phyloP scores from a whole-genome alignment of 2,888 invertebrate genomes.

The Torymus tubicola region DNA sequence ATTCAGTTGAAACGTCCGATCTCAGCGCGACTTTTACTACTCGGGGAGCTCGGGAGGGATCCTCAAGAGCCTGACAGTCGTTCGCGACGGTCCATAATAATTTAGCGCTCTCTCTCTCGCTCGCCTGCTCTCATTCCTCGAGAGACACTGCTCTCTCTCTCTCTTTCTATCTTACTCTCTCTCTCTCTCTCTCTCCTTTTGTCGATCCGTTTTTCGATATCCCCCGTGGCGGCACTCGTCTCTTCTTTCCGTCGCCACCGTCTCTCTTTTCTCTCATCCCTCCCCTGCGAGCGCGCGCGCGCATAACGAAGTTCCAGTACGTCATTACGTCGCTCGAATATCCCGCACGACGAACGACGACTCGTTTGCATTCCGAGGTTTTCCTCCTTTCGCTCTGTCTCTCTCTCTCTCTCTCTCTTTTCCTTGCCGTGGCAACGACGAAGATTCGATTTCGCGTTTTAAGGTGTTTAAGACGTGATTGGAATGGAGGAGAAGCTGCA shows the following conservation, averaged over 20 bases:
- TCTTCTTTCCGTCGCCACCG: not conserved
- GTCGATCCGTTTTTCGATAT: slow-evolving; percentile 50
- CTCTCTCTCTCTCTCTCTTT: too few species aligned
- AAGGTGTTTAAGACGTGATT: not conserved
- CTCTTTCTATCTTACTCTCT: slow-evolving; percentile 13
- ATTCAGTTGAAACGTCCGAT: slow-evolving; percentile 47
- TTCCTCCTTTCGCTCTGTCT: not conserved
- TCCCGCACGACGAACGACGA: too few species aligned
- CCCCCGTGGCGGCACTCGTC: not conserved
- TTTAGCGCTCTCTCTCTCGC: slow-evolving; percentile 22
- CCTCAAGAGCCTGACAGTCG: slow-evolving; percentile 48
- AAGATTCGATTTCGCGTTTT: slow-evolving; percentile 11
- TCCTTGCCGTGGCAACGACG: not conserved
- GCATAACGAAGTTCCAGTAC: slow-evolving; percentile 37
- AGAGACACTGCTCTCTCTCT: not conserved
- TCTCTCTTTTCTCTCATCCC: not conserved
- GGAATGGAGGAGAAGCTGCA: not conserved
- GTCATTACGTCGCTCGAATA: not conserved
- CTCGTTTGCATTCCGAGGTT: slow-evolving; percentile 6
- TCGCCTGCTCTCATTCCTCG: not conserved
- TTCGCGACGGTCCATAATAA: slow-evolving; percentile 50
- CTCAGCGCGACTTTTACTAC: slow-evolving; percentile 44
- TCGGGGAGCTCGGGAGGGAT: slow-evolving; percentile 11
- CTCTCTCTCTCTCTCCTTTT: slow-evolving; percentile 25
- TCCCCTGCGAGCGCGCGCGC: too few species aligned